Evolutionary conservation across 2,888 invertebrate species (phyloP).

Genomic region (Falcaria lacertinaria): DNA sequence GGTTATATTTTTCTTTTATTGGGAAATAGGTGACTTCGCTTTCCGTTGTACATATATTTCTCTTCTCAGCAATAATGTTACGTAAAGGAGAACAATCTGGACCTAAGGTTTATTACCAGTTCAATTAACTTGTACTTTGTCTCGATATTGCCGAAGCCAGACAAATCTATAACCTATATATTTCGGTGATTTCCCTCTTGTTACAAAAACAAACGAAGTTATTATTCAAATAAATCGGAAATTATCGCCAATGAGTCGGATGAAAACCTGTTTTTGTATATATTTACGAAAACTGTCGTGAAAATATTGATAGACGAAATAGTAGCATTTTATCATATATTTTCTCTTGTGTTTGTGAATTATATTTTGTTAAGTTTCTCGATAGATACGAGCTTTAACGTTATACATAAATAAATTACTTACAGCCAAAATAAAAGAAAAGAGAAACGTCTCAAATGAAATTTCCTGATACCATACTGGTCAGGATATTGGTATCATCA

Average conservation of each 20-base stretch:
- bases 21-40: not conserved
- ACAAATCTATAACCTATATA: no score
- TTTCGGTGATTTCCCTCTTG: not conserved
- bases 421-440: no score
- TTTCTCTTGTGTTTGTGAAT: no score
- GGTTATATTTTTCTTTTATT: not conserved
- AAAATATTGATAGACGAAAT: not conserved
- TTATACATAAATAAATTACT: no score
- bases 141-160: constrained; percentile 1
- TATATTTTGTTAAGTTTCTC: no score
- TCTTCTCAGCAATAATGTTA: not conserved
- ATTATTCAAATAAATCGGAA: not conserved
- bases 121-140: not conserved
- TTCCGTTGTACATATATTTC: no score
- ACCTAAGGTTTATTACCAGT: not conserved
- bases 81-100: not conserved
- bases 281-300: not conserved
- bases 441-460: no score
- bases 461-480: no score
- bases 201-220: not conserved
- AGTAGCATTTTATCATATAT: no score
- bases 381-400: no score
- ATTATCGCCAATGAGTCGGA: not conserved
- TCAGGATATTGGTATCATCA: no score
- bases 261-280: not conserved